Evolutionary conservation across 2,113 vertebrate genomes (phyloP), one percentile per base, ranked within the genome.

Genomic region (Peromyscus californicus): DNA sequence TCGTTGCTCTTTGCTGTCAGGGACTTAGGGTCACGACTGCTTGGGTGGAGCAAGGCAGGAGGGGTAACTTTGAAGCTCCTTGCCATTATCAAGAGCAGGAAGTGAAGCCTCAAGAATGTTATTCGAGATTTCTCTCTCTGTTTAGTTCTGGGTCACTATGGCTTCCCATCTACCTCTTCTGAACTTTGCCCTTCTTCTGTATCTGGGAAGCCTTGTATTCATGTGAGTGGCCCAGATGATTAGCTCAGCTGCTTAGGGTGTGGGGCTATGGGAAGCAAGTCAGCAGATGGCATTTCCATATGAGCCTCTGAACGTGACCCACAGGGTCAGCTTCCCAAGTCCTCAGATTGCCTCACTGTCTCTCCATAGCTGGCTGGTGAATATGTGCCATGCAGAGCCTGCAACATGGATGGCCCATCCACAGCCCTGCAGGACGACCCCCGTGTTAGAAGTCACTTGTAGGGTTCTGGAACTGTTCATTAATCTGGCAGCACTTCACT

Each of bases 1-100:
- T 65, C 45, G 7, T 36, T 26, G 39, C 82, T 92, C n/a, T 76
- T 36, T 75, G 72, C 39, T 85, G 54, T 89, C 61, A 3, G n/a
- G 22, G 11, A 26, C 48, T 80, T 21, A 80, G 89, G 84, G 89
- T 95, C 82, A 83, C 63, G 69, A 19, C 17, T 67, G 93, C 13
- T 76, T 84, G 96, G 96, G 91, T 76, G 72, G 97, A 70, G 67
- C 26, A 39, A 94, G 89, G 91, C 97, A 97, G 65, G 95, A 84
- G 78, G 45, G 83, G 87, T 85, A 2, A 19, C 89, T 94, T 95
- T 90, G 63, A 96, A 94, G 78, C 15, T 65, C 5, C 57, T 65
- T 85, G 94, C 67, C 78, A 7, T 93, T 92, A 57, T 91, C 82
- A 67, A 80, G 70, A 92, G 36, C 92, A 95, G 96, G 96, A 98